These are phyloP conservation scores for Rhynchophorus ferrugineus DNA, from an alignment of 1,140 invertebrate species.

Conservation along the genomic window DNA sequence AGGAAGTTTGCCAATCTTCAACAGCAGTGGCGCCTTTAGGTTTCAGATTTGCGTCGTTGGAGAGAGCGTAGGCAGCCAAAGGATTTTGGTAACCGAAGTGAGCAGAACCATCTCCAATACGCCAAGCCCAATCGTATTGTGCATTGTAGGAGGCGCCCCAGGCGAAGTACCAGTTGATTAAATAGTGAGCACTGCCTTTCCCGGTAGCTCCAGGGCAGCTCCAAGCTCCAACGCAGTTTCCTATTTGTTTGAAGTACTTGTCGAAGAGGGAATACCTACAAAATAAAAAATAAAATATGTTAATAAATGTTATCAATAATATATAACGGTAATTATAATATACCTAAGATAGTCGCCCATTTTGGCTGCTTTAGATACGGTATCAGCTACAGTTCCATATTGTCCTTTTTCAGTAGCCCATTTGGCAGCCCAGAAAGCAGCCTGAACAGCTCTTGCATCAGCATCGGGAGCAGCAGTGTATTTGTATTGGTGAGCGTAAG, in stretches of 20 bases:
- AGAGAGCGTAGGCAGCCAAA: slow-evolving; percentile 20
- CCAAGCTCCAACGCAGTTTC: slow-evolving; percentile 17
- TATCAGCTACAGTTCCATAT: slow-evolving; percentile 1
- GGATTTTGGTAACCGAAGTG: slow-evolving; percentile 28
- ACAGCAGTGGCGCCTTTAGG: slow-evolving; percentile 24
- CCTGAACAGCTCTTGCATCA: slow-evolving; percentile 23
- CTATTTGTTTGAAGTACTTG: slow-evolving; percentile 28
- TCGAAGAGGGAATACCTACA: slow-evolving; percentile 21
- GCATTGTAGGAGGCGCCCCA: slow-evolving; percentile 25
- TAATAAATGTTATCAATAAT: background rate
- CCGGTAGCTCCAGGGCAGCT: slow-evolving; percentile 19
- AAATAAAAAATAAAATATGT: background rate
- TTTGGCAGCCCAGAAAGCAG: slow-evolving; percentile 22
- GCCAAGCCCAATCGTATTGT: slow-evolving; percentile 23
- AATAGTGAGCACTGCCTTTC: slow-evolving; percentile 26
- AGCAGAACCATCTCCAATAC: slow-evolving; percentile 24
- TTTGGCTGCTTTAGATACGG: slow-evolving; percentile 19
- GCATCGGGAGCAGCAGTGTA: slow-evolving; percentile 24
- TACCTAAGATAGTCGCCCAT: slow-evolving; percentile 23
- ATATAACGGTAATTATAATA: background rate
- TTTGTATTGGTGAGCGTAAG: slow-evolving; percentile 24
- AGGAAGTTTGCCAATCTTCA: slow-evolving; percentile 17
- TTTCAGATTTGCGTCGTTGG: slow-evolving; percentile 16
- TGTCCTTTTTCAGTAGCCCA: slow-evolving; percentile 19
- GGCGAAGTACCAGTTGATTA: slow-evolving; percentile 23